A percentile compares a stretch with the other conserved stretches of the same genome.
Evolutionary conservation across 2,113 vertebrate genomes (phyloP).

Genomic region (Callionymus lyra): DNA sequence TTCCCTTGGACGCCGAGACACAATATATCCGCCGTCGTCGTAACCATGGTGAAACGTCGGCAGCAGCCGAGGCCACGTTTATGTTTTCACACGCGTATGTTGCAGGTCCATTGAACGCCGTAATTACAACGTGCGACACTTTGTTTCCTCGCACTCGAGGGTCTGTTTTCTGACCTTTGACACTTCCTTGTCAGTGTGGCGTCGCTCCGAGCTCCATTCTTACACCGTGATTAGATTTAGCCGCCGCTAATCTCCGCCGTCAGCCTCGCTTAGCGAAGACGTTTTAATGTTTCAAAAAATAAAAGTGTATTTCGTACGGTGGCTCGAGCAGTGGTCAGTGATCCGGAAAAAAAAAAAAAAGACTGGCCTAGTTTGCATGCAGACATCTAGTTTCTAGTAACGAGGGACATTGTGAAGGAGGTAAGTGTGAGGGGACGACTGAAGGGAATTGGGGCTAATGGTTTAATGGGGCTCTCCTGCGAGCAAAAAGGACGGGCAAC

Average conservation of each 20-base stretch:
- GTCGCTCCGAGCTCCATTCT: conserved; percentile 24
- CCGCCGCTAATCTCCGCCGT: neutral
- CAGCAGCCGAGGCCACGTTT: conserved; percentile 9
- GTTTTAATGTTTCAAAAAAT: too few relatives aligned
- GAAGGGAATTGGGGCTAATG: conserved; percentile 36
- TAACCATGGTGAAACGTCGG: conserved; percentile 4
- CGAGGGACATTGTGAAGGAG: conserved; percentile 9
- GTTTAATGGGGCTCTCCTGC: conserved; percentile 50
- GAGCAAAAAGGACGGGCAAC: conserved; percentile 32
- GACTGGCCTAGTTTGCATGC: conserved; percentile 43
- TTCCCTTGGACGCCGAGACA: too few relatives aligned
- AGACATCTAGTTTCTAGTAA: conserved; percentile 25
- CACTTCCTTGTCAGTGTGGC: conserved; percentile 26
- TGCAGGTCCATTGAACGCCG: conserved; percentile 24
- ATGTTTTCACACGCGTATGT: conserved; percentile 16
- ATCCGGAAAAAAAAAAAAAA: conserved; percentile 42
- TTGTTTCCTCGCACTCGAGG: conserved; percentile 19
- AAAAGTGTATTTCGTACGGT: conserved; percentile 9
- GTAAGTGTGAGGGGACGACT: conserved; percentile 11
- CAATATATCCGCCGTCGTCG: conserved; percentile 8
- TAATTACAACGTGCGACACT: conserved; percentile 27
- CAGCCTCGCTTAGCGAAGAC: too few relatives aligned
- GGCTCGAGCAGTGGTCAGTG: conserved; percentile 30
- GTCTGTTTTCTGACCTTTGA: conserved; percentile 36
- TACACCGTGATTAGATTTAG: conserved; percentile 26